Evolutionary conservation across 2,888 invertebrate species (phyloP).

Genomic region (Dioctria rufipes): DNA sequence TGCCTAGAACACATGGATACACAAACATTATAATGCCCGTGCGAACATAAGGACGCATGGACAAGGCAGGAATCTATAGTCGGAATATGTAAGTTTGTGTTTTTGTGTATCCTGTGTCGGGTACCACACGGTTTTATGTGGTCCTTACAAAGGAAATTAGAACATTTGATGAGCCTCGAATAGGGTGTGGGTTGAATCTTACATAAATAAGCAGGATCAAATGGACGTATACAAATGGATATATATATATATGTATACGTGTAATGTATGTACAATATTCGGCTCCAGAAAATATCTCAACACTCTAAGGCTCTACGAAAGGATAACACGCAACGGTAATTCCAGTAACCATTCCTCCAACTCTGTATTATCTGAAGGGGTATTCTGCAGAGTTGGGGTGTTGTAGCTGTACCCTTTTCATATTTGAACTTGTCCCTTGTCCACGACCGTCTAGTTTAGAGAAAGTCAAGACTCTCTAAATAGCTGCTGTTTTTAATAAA

Average conservation of each 20-base stretch:
- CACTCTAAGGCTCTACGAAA: conserved; percentile 44
- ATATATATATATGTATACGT: no score
- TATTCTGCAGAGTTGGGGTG: conserved; percentile 1
- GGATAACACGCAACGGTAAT: conserved; percentile 55
- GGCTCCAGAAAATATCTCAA: conserved; percentile 46
- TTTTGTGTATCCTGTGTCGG: conserved; percentile 37
- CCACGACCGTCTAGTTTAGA: conserved; percentile 53
- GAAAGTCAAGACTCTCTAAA: conserved; percentile 56
- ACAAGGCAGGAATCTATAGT: conserved; percentile 15
- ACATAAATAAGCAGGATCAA: conserved; percentile 54
- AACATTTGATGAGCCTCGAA: conserved; percentile 55
- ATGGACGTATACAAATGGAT: conserved; percentile 41
- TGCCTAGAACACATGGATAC: not conserved
- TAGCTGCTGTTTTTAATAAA: conserved; percentile 58
- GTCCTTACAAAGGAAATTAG: conserved; percentile 55
- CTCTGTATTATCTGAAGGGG: conserved; percentile 3
- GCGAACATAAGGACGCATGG: conserved; percentile 4
- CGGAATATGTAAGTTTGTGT: conserved; percentile 42
- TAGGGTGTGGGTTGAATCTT: conserved; percentile 54
- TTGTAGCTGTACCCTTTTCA: conserved; percentile 48
- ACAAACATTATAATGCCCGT: not conserved
- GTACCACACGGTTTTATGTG: conserved; percentile 53
- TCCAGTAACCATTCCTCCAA: conserved; percentile 31
- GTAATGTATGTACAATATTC: not conserved
- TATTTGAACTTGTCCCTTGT: conserved; percentile 56